A percentile compares a stretch with the other conserved stretches of the same genome.
These are phyloP conservation scores for Spondyliosoma cantharus DNA, from an alignment of 2,797 vertebrate species.

Conservation along the genomic window DNA sequence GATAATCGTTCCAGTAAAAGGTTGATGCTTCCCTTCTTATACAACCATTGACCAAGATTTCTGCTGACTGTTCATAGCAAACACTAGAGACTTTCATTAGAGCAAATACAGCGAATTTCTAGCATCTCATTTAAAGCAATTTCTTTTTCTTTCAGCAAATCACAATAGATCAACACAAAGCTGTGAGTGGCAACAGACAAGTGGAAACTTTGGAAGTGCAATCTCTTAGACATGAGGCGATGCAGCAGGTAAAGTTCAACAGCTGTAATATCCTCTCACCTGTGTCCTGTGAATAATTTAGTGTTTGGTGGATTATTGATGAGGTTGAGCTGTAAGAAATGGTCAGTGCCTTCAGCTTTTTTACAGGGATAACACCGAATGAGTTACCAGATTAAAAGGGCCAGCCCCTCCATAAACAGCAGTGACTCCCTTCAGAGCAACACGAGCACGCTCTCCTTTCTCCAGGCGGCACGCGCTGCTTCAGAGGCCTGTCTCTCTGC, in stretches of 20 bases:
- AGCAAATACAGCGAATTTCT: not conserved
- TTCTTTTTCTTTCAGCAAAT: not conserved
- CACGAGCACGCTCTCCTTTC: slow-evolving; percentile 15
- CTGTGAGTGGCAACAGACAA: not conserved
- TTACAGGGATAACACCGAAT: slow-evolving; percentile 66
- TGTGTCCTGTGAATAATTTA: slow-evolving; percentile 76
- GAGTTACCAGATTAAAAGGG: slow-evolving; percentile 64
- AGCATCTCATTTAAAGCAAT: not conserved
- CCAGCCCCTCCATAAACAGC: slow-evolving; percentile 58
- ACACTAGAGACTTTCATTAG: not conserved
- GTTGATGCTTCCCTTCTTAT: not conserved
- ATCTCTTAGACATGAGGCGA: slow-evolving; percentile 25
- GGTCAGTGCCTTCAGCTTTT: slow-evolving; percentile 58
- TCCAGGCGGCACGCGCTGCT: slow-evolving; percentile 11
- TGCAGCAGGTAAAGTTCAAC: slow-evolving; percentile 45
- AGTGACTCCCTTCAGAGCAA: slow-evolving; percentile 49
- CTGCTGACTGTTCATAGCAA: not conserved
- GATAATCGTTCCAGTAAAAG: not conserved
- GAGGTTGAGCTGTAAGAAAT: slow-evolving; percentile 69
- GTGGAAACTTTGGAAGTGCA: slow-evolving; percentile 10
- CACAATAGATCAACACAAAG: slow-evolving; percentile 21
- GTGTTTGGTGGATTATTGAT: slow-evolving; percentile 75
- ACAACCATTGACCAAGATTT: not conserved
- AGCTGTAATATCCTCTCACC: slow-evolving; percentile 56
- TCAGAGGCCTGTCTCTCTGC: slow-evolving; percentile 30